phyloP scores from a whole-genome alignment of 2,888 invertebrate genomes.

The Leptothorax acervorum region DNA sequence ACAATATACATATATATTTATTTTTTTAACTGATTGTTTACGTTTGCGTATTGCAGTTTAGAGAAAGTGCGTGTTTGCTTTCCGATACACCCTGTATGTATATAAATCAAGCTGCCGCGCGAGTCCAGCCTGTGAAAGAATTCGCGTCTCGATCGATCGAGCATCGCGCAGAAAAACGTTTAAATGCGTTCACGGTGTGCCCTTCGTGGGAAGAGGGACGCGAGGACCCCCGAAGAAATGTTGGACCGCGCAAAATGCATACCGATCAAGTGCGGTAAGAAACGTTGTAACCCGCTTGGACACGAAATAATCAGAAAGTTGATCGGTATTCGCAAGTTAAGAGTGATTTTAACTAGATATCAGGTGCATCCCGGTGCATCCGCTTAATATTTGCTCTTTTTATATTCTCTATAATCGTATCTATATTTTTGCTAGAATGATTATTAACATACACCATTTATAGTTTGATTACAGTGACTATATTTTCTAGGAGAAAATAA shows the following conservation, averaged over 20 bases:
- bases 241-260: conserved; percentile 57
- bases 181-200: conserved; percentile 68
- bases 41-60: not conserved
- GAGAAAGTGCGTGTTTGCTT: not conserved
- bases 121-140: conserved; percentile 74
- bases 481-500: no score
- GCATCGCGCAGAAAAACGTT: conserved; percentile 77
- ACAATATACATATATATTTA: not conserved
- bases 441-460: not conserved
- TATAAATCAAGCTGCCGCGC: conserved; percentile 76
- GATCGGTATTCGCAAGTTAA: not conserved
- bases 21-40: not conserved
- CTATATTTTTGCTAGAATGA: no score
- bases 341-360: not conserved
- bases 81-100: conserved; percentile 48
- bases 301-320: conserved; percentile 19
- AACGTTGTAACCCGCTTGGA: conserved; percentile 9
- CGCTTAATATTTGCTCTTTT: not conserved
- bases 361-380: conserved; percentile 3
- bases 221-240: conserved; percentile 59
- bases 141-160: conserved; percentile 77
- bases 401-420: not conserved
- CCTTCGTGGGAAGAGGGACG: conserved; percentile 74
- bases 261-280: conserved; percentile 37
- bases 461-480: not conserved